Evolutionary conservation across 2,888 invertebrate genomes (phyloP), one percentile per base, ranked within the genome.

Genomic region (Petrophora chlorosata): DNA sequence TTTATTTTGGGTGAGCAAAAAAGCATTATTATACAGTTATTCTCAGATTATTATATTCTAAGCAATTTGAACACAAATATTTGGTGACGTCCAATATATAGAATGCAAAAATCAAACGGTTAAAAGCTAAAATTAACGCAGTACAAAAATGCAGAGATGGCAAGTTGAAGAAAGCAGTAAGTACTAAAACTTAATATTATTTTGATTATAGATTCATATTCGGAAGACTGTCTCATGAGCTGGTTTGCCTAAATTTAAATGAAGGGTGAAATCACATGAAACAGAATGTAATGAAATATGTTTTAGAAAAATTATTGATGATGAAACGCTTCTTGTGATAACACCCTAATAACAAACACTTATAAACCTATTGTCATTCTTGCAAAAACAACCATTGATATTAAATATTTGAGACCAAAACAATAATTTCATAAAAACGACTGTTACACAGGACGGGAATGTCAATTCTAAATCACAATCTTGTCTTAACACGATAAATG

Each of bases 381-480:
- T 61, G 70, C 29, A 64, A 46, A n/a, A 61, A 79, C 74, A 81
- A 80, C 75, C 73, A 67, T 70, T 60, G 65, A 56, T 63, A 70
- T 67, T 65, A 59, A 67, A 65, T 71, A 57, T 76, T 71, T 83
- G 79, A 85, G 81, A 85, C 83, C 84, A 79, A 63, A 71, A 74
- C 66, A 74, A 73, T 74, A 71, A 71, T 43, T 70, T 70, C 69
- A 71, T 64, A 67, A 67, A 63, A 49, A 63, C 50, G 46, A 66
- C 64, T 63, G 69, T 70, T 65, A 63, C 53, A 72, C 62, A 65
- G 72, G 70, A 77, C 62, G 67, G 85, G 85, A 85, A 84, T 85
- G 85, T 80, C 56, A 76, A 78, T 79, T 79, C 78, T 69, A 70
- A 76, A 79, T 79, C 76, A 82, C 79, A 76, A 67, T 65, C 14